phyloP scores from a whole-genome alignment of 2,797 vertebrate species.

The Cheirogaleus major region DNA sequence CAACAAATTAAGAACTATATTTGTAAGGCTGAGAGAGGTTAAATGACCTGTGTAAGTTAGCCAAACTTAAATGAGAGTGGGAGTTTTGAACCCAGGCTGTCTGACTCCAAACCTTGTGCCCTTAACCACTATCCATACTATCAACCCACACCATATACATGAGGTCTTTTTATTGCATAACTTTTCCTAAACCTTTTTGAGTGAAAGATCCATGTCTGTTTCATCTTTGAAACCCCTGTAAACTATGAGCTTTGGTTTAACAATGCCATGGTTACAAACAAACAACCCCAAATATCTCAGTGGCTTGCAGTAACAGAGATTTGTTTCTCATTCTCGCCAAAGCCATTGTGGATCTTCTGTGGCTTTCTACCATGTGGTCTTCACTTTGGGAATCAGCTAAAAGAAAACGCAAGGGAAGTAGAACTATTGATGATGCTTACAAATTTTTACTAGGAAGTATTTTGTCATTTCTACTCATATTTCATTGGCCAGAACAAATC shows the following conservation, averaged over 20 bases:
- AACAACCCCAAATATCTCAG: background rate
- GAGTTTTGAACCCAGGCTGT: background rate
- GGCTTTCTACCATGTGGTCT: background rate
- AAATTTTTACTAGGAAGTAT: background rate
- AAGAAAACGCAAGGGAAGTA: background rate
- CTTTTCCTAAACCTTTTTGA: background rate
- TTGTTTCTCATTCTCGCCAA: background rate
- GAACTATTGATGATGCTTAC: background rate
- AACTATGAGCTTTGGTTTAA: background rate
- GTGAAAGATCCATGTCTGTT: background rate
- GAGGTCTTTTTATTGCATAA: background rate
- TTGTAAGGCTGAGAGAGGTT: background rate
- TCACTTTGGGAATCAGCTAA: background rate
- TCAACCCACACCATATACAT: background rate
- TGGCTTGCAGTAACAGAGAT: background rate
- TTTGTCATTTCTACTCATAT: background rate
- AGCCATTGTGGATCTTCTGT: background rate
- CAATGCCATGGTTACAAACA: background rate
- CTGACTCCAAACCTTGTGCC: background rate
- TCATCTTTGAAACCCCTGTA: background rate
- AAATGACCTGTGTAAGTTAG: background rate
- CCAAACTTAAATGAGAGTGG: background rate
- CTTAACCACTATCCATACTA: background rate
- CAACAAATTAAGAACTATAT: background rate
- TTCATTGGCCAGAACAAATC: background rate